Evolutionary conservation across 1,140 invertebrate species (phyloP).

Genomic region (Ceratitis capitata): DNA sequence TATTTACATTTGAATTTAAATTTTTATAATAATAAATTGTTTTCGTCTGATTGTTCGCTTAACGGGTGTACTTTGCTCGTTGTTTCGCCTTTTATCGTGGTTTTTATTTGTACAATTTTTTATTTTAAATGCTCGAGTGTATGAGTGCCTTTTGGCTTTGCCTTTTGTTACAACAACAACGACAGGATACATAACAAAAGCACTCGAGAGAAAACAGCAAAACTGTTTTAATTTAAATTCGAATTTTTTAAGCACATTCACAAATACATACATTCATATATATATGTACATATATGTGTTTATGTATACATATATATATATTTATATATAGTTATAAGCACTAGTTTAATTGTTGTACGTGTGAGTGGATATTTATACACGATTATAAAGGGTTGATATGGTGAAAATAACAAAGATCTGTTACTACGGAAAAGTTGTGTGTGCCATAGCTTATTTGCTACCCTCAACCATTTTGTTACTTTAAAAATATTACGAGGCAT

Average conservation of each 20-base stretch:
- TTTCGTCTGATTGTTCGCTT: not conserved
- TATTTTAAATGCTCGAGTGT: not conserved
- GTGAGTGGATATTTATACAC: not conserved
- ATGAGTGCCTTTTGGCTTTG: not conserved
- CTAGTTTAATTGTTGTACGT: not conserved
- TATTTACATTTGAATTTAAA: too few species aligned
- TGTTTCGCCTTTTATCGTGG: conserved; percentile 14
- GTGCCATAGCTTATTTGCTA: not conserved
- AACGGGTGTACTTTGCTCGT: not conserved
- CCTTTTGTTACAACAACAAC: not conserved
- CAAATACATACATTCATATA: too few species aligned
- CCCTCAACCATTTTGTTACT: not conserved
- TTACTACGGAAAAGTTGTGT: not conserved
- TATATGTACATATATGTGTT: too few species aligned
- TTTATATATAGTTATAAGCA: too few species aligned
- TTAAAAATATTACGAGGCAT: not conserved
- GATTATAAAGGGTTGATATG: not conserved
- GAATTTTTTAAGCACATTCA: too few species aligned
- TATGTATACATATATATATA: too few species aligned
- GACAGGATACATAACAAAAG: not conserved
- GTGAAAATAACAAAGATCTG: not conserved
- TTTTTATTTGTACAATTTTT: too few species aligned
- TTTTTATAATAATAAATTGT: too few species aligned
- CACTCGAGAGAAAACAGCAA: not conserved
- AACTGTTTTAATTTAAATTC: conserved; percentile 7